phyloP scores from a whole-genome alignment of 2,797 vertebrate genomes.

The Phrynocephalus guinanensis region DNA sequence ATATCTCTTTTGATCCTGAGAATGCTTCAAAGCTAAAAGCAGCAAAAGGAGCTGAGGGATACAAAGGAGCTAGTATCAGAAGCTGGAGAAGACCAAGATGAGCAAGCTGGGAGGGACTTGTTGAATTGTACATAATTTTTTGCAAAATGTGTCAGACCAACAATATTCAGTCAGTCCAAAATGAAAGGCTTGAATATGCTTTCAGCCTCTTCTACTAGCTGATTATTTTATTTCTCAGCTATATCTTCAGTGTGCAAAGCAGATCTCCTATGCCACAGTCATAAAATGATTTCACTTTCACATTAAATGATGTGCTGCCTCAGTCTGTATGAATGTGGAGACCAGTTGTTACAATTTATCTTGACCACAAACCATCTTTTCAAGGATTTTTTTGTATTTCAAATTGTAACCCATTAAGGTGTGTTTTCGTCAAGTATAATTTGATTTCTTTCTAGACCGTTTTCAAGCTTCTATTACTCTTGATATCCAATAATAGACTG shows the following conservation, averaged over 20 bases:
- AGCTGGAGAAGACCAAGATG: not conserved
- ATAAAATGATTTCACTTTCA: slow-evolving; percentile 13
- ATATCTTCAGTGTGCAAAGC: not conserved
- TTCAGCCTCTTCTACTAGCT: not conserved
- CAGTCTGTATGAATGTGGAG: not conserved
- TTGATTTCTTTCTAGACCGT: slow-evolving; percentile 23
- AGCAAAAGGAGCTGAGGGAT: not conserved
- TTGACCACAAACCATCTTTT: not conserved
- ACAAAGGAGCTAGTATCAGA: not conserved
- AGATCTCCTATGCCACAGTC: slow-evolving; percentile 18
- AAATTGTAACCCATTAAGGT: not conserved
- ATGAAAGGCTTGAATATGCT: slow-evolving; percentile 11
- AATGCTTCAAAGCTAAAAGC: not conserved
- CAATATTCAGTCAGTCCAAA: fast-evolving
- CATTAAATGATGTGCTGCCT: not conserved
- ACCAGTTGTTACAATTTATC: not conserved
- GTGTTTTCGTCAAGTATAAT: not conserved
- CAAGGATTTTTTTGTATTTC: not conserved
- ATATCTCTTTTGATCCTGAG: too few relatives aligned
- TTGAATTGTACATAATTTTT: not conserved
- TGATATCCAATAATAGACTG: not conserved
- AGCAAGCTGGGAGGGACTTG: not conserved
- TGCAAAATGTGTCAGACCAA: slow-evolving; percentile 5
- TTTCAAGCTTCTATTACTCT: slow-evolving; percentile 12
- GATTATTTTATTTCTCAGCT: not conserved